Conservation (phyloP, 2,888 invertebrate genomes). For the Acrobasis suavella region DNA sequence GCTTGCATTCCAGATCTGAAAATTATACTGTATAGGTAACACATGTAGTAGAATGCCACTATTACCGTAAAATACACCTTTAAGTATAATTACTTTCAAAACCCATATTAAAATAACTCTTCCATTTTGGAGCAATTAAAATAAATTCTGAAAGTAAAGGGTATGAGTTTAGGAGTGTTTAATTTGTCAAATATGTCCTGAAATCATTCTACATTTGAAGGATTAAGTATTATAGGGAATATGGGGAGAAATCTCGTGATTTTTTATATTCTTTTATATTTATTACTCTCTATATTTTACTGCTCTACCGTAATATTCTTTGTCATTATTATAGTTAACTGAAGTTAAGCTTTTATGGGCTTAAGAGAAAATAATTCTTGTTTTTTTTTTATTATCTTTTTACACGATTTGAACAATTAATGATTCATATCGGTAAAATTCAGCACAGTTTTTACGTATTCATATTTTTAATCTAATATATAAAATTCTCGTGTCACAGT, state of each 20-base stretch:
- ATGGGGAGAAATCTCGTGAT: slow-evolving; percentile 4
- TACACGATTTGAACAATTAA: too few species aligned
- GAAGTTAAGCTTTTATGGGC: background rate
- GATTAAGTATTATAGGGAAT: slow-evolving; percentile 9
- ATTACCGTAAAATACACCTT: too few species aligned
- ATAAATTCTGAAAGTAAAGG: background rate
- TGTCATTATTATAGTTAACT: background rate
- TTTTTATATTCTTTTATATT: slow-evolving; percentile 6
- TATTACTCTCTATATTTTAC: slow-evolving; percentile 2
- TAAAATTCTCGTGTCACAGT: too few species aligned
- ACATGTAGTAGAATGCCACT: too few species aligned
- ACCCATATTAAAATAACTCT: too few species aligned
- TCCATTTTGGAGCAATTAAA: background rate
- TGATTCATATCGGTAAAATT: too few species aligned
- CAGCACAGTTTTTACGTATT: too few species aligned
- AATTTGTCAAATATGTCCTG: background rate
- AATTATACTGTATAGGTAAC: too few species aligned
- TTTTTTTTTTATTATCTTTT: background rate
- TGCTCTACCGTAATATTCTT: background rate
- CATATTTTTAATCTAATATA: too few species aligned
- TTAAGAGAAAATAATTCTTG: background rate
- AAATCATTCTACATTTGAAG: background rate
- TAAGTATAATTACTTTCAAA: too few species aligned
- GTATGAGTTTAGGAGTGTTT: background rate
- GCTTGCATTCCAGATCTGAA: too few species aligned